Evolutionary conservation across 2,113 vertebrate genomes (phyloP), one percentile per base, ranked within the genome.

Genomic region (Serilophus lunatus): DNA sequence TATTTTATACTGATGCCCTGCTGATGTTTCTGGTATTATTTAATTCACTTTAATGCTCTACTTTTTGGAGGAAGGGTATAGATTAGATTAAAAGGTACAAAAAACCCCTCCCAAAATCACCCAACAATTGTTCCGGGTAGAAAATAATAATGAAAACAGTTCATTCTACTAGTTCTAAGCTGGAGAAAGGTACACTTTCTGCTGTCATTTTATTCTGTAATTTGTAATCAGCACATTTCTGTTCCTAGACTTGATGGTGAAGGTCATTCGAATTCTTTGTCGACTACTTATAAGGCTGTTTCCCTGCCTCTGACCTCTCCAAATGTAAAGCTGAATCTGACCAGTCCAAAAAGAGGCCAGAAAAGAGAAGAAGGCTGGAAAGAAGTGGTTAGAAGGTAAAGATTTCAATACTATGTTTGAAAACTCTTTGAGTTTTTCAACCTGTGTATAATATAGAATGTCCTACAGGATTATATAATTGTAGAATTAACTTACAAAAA

Each of bases 341-440:
- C 99, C 78, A 99, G 99, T 95, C 99, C 99, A 59, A 99, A 99
- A 97, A 98, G 99, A 97, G 98, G 98, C 70, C 99, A 99, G 92
- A 99, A 99, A 96, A 98, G 99, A 98, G 99, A 99, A 98, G 99
- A 99, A 92, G 99, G 99, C 25, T 99, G 99, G 99, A 99, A 99
- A 97, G 99, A 99, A 97, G 99, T 99, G 38, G 99, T 99, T 79
- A 98, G 99, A 97, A 98, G 99, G 99, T 99, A 96, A 97, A 82
- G 61, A 57, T 35, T 83, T 93, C 25, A 75, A 26, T 85, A 68
- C 40, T 47, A 1, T 87, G 4, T 76, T 93, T 95, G 31, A 50
- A 64, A 88, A 61, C 50, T 50, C 13, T 42, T 14, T 56, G 31
- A 88, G 59, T 33, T 80, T 92, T 60, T 44, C 38, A 44, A 13